Evolutionary conservation across 2,888 invertebrate species (phyloP), one percentile per base, ranked within the genome.

Genomic region (Oscheius sp.): DNA sequence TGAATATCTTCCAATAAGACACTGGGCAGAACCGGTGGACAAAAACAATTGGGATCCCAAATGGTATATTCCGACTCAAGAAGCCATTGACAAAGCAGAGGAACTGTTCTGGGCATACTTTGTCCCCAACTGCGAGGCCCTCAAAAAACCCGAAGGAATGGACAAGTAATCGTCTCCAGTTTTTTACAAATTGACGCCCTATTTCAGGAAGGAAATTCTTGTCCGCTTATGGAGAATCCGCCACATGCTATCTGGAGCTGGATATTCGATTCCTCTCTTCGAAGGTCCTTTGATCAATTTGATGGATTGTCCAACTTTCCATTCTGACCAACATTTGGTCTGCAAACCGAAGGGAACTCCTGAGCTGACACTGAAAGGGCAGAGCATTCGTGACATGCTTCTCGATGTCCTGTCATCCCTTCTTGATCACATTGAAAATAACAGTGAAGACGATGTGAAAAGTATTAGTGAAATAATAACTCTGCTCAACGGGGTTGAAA

Each of bases 11-110:
- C 92, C 93, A 12, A 91, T 94, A 69, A 88, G 91, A 89, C 93
- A 94, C 81, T 96, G 96, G 96, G 95, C 94, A 0, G 91, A 91
- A 74, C 91, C 93, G 0, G 92, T 92, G 21, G 90, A 93, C 81
- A 89, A 93, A 23, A 90, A 92, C 71, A 91, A 92, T 29, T 90
- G 93, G 21, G 90, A 92, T 7, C 90, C 94, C 23, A 90, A 92
- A 52, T 95, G 94, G 94, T 93, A 94, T 35, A 90, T 93, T 59
- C 95, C 95, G 0, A 92, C 91, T 25, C 90, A 91, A 25, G 92
- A 91, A 49, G 95, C 95, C 88, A 91, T 93, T 0, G 89, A 90
- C 0, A 92, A 92, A 76, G 92, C 93, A 0, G 92, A 93, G 84
- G 90, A 91, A 84, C 87, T 95, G 9, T 89, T 91, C 6, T 76